Conservation (phyloP, 2,113 vertebrate species). For the Daboia siamensis region DNA sequence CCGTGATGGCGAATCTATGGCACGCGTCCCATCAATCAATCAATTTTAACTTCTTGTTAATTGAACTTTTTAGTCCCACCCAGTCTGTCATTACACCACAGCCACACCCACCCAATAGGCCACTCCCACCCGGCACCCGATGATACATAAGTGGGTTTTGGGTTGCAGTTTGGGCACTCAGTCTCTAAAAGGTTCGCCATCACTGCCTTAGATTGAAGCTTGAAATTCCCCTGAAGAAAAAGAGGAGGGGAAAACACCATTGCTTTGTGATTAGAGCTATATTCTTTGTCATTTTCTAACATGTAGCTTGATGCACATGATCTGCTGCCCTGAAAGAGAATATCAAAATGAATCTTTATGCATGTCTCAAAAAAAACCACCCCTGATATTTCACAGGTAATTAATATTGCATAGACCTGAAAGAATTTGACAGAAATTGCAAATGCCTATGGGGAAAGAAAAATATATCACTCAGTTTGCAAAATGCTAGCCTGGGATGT, state of each 20-base stretch:
- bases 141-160: too few relatives aligned
- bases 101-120: too few relatives aligned
- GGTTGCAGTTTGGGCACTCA: too few relatives aligned
- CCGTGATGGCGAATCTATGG: too few relatives aligned
- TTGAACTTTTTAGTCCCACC: too few relatives aligned
- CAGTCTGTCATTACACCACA: too few relatives aligned
- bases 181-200: too few relatives aligned
- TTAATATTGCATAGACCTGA: background rate
- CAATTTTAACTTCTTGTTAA: too few relatives aligned
- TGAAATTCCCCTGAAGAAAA: background rate
- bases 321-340: background rate
- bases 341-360: background rate
- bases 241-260: background rate
- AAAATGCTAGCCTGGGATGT: background rate
- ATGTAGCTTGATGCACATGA: background rate
- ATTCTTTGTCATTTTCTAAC: background rate
- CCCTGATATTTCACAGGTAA: background rate
- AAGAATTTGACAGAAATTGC: conserved; percentile 5
- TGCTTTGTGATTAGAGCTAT: conserved; percentile 1
- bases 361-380: background rate
- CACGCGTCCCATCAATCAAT: too few relatives aligned
- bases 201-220: background rate
- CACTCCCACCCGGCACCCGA: too few relatives aligned
- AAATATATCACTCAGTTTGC: background rate
- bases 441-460: background rate